Evolutionary conservation across 2,113 vertebrate species (phyloP), one percentile per base, ranked within the genome.

Genomic region (Mohoua ochrocephala): DNA sequence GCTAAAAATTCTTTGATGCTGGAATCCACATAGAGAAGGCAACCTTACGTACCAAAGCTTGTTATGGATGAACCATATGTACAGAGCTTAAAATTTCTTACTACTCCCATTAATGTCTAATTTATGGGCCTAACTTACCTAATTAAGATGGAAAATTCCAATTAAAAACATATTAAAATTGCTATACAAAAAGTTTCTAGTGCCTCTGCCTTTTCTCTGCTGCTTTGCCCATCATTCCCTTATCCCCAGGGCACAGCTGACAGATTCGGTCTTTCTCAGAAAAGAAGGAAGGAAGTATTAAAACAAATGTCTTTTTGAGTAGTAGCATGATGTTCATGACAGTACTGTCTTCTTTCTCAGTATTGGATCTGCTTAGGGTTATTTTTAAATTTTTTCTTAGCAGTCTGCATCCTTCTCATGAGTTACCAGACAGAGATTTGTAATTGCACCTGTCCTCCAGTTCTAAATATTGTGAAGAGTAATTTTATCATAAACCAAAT

Each of bases 351-450:
- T 81, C 19, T 56, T 91, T 89, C 41, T 75, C 56, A 91, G 7
- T 3, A 44, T 0, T 68, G 2, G 5, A 15, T 53, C 31, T 85
- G 9, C 31, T 31, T 65, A 33, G 10, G 2, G 1, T 3, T 79
- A 22, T 41, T 80, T 83, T 82, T 21, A 10, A 8, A 5, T 35
- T 73, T 81, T 65, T 77, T n/a, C 19, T 82, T 69, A 31, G 4
- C 17, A 75, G 9, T n/a, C 24, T 71, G 2, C 16, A 75, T 74
- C 33, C 22, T 78, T 91, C 12, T 68, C 7, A 49, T 9, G 31
- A 13, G 2, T 56, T 96, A 50, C 19, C 16, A 64, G 39, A 35
- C 4, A 87, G 16, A 37, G 6, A 67, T 63, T 67, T 64, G 18
- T 26, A 68, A 68, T 79, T 61, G 24, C 10, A 68, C 10, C n/a